A percentile compares a stretch with the other conserved stretches of the same genome.
Evolutionary conservation across 2,113 vertebrate genomes (phyloP).

Genomic region (Clupea harengus): DNA sequence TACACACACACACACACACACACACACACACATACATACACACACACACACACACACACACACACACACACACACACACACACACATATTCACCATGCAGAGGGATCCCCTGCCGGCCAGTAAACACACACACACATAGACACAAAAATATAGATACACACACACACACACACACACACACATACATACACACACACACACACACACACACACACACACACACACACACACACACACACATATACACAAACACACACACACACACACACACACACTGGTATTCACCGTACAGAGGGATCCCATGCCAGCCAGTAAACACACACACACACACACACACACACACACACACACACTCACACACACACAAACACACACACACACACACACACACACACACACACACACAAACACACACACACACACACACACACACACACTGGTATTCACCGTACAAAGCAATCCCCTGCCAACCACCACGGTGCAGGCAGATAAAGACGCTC

Average conservation of each 20-base stretch:
- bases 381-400: neutral
- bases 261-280: neutral
- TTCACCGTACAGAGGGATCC: neutral
- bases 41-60: neutral
- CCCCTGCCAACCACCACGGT: neutral
- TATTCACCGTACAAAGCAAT: neutral
- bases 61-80: neutral
- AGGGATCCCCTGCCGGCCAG: neutral
- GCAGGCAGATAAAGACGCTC: neutral
- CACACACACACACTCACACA: neutral
- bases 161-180: neutral
- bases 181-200: neutral
- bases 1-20: neutral
- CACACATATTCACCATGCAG: neutral
- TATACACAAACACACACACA: neutral
- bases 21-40: neutral
- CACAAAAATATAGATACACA: neutral
- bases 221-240: neutral
- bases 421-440: neutral
- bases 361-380: neutral
- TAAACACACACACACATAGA: neutral
- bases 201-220: neutral
- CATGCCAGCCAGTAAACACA: neutral
- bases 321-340: neutral
- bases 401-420: neutral